Evolutionary conservation across 2,113 vertebrate genomes (phyloP).

Genomic region (Elaphurus davidianus): DNA sequence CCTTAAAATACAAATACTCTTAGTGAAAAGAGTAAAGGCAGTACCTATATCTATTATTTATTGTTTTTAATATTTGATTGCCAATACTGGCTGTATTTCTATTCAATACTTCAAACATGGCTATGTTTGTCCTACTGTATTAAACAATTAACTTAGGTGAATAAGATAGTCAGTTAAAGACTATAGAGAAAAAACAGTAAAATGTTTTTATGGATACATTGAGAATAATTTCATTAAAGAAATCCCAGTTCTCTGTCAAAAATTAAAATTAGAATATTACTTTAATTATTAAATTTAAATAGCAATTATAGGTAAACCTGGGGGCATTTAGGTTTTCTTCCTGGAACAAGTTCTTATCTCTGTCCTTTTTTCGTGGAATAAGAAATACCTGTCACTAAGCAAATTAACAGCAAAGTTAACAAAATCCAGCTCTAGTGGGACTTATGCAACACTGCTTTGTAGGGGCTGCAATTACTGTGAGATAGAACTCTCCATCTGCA

Average conservation of each 20-base stretch:
- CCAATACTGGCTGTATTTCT: background rate
- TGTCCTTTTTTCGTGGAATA: background rate
- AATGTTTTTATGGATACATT: background rate
- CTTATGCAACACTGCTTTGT: background rate
- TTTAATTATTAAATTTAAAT: background rate
- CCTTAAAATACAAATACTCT: background rate
- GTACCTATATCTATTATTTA: background rate
- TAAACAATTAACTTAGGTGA: background rate
- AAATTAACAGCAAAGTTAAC: background rate
- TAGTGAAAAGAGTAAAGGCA: background rate
- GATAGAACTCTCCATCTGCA: background rate
- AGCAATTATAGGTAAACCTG: background rate
- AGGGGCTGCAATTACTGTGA: background rate
- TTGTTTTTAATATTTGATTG: background rate
- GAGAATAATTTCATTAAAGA: background rate
- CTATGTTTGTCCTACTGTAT: background rate
- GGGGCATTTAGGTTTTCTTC: background rate
- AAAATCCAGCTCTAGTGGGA: background rate
- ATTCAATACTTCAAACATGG: background rate
- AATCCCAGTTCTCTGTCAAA: background rate
- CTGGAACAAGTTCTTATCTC: background rate
- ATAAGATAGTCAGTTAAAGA: background rate
- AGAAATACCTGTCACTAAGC: background rate
- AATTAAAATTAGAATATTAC: background rate
- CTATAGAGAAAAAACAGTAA: background rate